Conservation (phyloP, 2,888 invertebrate genomes). For the Aplocera efformata region DNA sequence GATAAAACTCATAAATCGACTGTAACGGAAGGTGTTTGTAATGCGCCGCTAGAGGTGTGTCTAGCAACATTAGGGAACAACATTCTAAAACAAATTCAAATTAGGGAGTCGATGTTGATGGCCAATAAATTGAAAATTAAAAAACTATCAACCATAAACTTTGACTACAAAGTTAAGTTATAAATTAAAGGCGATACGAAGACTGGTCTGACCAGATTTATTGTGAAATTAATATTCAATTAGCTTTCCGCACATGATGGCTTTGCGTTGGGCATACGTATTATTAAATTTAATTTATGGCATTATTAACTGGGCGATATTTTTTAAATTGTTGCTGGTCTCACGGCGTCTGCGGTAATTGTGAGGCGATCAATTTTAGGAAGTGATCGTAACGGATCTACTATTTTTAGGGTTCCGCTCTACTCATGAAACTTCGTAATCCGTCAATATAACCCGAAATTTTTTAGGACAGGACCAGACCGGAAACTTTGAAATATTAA, state of each 20-base stretch:
- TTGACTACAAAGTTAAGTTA: constrained; percentile 58
- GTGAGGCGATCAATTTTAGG: constrained; percentile 53
- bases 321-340: constrained; percentile 73
- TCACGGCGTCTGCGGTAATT: constrained; percentile 61
- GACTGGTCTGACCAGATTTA: constrained; percentile 73
- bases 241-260: constrained; percentile 79
- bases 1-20: constrained; percentile 78
- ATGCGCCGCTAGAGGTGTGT: constrained; percentile 65
- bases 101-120: constrained; percentile 20
- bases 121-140: constrained; percentile 40
- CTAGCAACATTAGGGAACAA: constrained; percentile 52
- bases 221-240: constrained; percentile 79
- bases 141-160: constrained; percentile 40
- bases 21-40: constrained; percentile 74
- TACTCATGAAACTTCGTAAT: no score
- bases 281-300: constrained; percentile 79
- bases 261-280: constrained; percentile 71
- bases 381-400: constrained; percentile 36
- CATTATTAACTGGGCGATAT: constrained; percentile 76
- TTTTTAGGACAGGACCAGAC: no score
- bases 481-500: no score
- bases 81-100: constrained; percentile 25
- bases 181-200: constrained; percentile 58
- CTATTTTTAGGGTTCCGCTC: constrained; percentile 6
- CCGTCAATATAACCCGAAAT: no score